Evolutionary conservation across 2,797 vertebrate genomes (phyloP), one percentile per base, ranked within the genome.

Genomic region (Emydoidea blandingii): DNA sequence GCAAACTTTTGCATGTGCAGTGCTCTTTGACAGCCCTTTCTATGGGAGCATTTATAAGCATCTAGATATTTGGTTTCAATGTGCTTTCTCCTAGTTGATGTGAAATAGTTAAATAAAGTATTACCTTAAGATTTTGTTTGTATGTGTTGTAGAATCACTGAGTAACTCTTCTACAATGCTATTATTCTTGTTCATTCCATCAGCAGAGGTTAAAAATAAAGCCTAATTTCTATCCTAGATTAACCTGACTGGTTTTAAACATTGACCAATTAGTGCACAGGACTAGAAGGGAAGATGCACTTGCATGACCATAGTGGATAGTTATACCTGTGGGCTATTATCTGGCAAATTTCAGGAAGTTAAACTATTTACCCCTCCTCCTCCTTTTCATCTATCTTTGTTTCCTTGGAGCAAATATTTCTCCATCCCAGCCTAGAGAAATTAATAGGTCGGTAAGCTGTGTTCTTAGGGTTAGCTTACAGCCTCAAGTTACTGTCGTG

Each of bases 1-100:
- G 50, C 50, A 52, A 79, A 79, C 15, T 68, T 87, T 62, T 92
- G 54, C 86, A 88, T 0, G 0, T 5, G 2, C 4, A 23, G 1
- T 9, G 7, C 1, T 0, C 1, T 23, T 83, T 93, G 79, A 27
- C 37, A 29, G 72, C 15, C 85, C 31, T 90, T 94, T 85, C 12
- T 5, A 7, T 81, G 49, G 5, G 37, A 12, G 1, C 15, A 1
- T 19, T 79, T 52, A n/a, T 52, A 80, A 78, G 15, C 25, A 49
- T 80, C 31, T 52, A 80, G 34, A 19, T 50, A 79, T 53, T 52
- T 80, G 49, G 34, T 50, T 79, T 52, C 76, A 79, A 4, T 80
- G 31, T 50, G 19, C 8, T 50, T n/a, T 80, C 31, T 31, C 34
- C 11, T 53, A 11, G 11, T 53, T 52, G 4, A 53, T 80, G 34